Evolutionary conservation across 2,797 vertebrate genomes (phyloP).

Genomic region (Spinus pinus): DNA sequence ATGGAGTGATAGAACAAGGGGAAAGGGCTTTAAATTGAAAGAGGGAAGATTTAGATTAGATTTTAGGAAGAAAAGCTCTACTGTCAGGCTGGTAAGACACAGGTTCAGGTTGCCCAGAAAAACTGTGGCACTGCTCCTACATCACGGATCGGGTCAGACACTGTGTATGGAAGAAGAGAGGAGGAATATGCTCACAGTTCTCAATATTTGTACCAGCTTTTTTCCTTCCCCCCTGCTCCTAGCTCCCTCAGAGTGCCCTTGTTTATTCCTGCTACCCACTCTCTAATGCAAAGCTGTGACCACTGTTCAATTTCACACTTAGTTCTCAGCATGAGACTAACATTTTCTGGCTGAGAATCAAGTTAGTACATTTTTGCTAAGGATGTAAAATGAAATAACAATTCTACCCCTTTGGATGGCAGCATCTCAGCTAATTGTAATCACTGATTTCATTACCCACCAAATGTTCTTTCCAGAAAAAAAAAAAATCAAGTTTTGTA

Average conservation of each 20-base stretch:
- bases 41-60: neutral
- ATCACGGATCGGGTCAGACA: neutral
- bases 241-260: neutral
- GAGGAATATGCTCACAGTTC: neutral
- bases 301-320: neutral
- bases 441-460: neutral
- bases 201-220: neutral
- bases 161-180: neutral
- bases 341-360: neutral
- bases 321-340: neutral
- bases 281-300: neutral
- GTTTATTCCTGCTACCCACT: neutral
- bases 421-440: conserved; percentile 29
- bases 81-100: neutral
- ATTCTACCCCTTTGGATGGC: neutral
- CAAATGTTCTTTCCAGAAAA: neutral
- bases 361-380: neutral
- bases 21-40: neutral
- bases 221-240: neutral
- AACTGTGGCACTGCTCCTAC: neutral
- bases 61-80: neutral
- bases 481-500: neutral
- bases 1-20: neutral
- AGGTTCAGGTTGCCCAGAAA: neutral
- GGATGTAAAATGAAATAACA: neutral